A percentile compares a stretch with the other conserved stretches of the same genome.
phyloP scores from a whole-genome alignment of 1,140 invertebrate genomes.

The Notospermus geniculatus region DNA sequence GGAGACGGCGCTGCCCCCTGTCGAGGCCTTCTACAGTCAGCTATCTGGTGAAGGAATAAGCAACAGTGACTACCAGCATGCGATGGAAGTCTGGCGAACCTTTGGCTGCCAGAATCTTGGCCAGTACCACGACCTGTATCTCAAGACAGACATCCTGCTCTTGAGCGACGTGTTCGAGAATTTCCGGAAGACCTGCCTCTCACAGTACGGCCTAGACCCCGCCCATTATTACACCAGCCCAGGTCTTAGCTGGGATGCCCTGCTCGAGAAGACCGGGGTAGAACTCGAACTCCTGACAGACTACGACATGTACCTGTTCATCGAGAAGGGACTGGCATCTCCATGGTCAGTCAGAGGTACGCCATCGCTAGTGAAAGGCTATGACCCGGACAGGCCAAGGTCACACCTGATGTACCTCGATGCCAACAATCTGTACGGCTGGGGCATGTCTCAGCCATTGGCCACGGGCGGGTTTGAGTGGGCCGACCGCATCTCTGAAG shows the following conservation, averaged over 20 bases:
- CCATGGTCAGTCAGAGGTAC: conserved; percentile 21
- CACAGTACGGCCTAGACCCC: conserved; percentile 32
- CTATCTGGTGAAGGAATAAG: too few species aligned
- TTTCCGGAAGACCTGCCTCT: conserved; percentile 42
- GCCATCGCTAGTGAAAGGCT: conserved; percentile 25
- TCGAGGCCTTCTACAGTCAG: too few species aligned
- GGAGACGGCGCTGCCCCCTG: too few species aligned
- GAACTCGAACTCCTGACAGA: conserved; percentile 31
- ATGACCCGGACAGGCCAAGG: conserved; percentile 6
- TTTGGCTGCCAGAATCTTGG: too few species aligned
- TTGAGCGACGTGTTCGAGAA: conserved; percentile 55
- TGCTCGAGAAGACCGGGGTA: conserved; percentile 28
- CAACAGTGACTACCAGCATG: too few species aligned
- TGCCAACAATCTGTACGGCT: conserved; percentile 40
- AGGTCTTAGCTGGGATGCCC: conserved; percentile 35
- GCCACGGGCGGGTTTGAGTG: conserved; percentile 45
- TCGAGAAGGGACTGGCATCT: conserved; percentile 31
- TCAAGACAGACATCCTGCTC: conserved; percentile 46
- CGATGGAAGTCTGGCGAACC: too few species aligned
- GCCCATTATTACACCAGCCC: conserved; percentile 33
- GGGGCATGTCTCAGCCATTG: conserved; percentile 26
- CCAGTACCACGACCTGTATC: conserved; percentile 20
- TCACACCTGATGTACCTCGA: too few species aligned
- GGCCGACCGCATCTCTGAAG: conserved; percentile 38
- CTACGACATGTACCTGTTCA: conserved; percentile 27